Evolutionary conservation across 2,113 vertebrate genomes (phyloP).

Genomic region (Takifugu bimaculatus): DNA sequence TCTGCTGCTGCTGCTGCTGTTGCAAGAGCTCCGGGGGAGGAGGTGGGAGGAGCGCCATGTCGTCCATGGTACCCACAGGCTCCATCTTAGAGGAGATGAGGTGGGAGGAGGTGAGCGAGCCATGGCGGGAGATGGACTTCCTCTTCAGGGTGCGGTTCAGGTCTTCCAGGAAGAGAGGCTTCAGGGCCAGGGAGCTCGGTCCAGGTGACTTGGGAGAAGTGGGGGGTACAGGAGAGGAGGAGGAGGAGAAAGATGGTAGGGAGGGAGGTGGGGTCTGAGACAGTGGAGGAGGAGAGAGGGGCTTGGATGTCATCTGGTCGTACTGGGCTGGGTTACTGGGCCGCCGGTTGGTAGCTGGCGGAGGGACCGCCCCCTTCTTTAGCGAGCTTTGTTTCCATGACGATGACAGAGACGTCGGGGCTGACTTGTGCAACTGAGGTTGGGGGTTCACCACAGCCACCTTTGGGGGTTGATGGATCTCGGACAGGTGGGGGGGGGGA

Average conservation of each 20-base stretch:
- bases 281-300: constrained; percentile 62
- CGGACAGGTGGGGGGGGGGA: constrained; percentile 77
- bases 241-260: constrained; percentile 45
- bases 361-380: constrained; percentile 79
- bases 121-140: constrained; percentile 92
- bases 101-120: constrained; percentile 85
- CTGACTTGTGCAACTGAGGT: constrained; percentile 74
- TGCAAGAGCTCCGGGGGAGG: constrained; percentile 90
- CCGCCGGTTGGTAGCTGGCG: constrained; percentile 81
- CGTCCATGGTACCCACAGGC: constrained; percentile 91
- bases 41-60: constrained; percentile 89
- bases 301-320: constrained; percentile 33
- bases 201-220: constrained; percentile 84
- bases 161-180: constrained; percentile 95
- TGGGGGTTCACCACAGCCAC: constrained; percentile 95
- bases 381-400: constrained; percentile 81
- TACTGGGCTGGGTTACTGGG: constrained; percentile 78
- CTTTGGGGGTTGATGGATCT: constrained; percentile 83
- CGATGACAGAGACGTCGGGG: constrained; percentile 4
- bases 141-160: constrained; percentile 96
- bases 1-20: constrained; percentile 67
- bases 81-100: constrained; percentile 77
- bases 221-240: constrained; percentile 75
- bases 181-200: constrained; percentile 76
- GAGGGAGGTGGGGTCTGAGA: constrained; percentile 70